Evolutionary conservation across 2,113 vertebrate species (phyloP).

Genomic region (Ardeotis arabs): DNA sequence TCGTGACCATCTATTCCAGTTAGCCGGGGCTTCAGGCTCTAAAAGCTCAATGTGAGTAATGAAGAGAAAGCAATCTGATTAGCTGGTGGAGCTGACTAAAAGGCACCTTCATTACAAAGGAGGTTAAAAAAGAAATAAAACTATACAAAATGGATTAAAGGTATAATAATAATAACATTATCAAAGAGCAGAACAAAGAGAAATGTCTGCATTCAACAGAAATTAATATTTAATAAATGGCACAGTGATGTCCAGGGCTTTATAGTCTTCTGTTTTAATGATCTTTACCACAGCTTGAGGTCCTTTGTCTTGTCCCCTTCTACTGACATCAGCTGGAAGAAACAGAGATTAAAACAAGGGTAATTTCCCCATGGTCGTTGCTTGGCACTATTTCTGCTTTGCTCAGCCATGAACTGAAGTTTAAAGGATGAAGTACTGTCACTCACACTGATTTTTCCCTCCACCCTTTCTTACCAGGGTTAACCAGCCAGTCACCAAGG

Average conservation of each 20-base stretch:
- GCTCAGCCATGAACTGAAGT: conserved; percentile 28
- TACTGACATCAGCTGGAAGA: conserved; percentile 51
- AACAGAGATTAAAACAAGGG: conserved; percentile 32
- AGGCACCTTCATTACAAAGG: conserved; percentile 23
- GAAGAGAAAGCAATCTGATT: conserved; percentile 31
- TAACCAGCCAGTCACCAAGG: conserved; percentile 50
- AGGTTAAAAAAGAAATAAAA: background rate
- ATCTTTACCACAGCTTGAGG: conserved; percentile 47
- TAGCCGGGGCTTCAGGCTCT: background rate
- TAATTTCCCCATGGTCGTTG: conserved; percentile 14
- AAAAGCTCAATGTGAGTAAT: conserved; percentile 19
- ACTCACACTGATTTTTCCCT: conserved; percentile 11
- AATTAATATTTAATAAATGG: conserved; percentile 37
- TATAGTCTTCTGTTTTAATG: conserved; percentile 36
- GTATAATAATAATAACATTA: background rate
- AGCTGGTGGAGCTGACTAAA: conserved; percentile 3
- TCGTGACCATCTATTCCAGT: background rate
- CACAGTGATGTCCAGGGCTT: background rate
- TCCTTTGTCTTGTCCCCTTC: conserved; percentile 53
- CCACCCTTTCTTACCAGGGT: background rate
- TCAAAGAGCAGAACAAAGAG: conserved; percentile 14
- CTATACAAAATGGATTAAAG: background rate
- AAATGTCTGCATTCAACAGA: background rate
- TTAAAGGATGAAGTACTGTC: conserved; percentile 9
- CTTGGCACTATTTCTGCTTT: conserved; percentile 55